Conservation (phyloP, 2,797 vertebrate genomes). For the Rhinogobio ventralis region DNA sequence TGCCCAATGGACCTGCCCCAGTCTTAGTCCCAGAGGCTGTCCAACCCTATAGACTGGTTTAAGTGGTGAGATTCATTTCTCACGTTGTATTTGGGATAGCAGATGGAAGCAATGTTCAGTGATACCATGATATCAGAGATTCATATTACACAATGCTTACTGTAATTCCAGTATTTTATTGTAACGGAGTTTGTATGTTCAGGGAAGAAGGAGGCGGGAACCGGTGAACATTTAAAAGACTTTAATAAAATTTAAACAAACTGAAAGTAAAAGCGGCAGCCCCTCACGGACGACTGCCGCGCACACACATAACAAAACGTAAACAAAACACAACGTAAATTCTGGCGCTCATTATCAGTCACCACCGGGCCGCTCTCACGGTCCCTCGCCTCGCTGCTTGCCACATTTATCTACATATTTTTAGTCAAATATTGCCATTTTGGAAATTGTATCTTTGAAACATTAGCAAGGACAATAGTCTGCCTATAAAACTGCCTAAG, state of each 20-base stretch:
- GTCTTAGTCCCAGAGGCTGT: neutral
- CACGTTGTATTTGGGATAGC: conserved; percentile 66
- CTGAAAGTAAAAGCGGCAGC: too few relatives aligned
- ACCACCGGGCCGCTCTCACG: too few relatives aligned
- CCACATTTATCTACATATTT: too few relatives aligned
- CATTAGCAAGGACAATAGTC: conserved; percentile 66
- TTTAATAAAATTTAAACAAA: too few relatives aligned
- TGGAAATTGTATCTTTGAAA: conserved; percentile 60
- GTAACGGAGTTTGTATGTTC: too few relatives aligned
- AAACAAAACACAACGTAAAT: too few relatives aligned
- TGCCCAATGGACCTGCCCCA: neutral
- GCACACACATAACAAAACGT: too few relatives aligned
- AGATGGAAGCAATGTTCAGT: conserved; percentile 67
- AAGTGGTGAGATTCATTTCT: conserved; percentile 50
- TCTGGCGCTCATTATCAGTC: too few relatives aligned
- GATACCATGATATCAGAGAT: neutral
- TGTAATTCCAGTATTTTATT: neutral
- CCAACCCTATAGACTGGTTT: conserved; percentile 7
- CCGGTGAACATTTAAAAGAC: too few relatives aligned
- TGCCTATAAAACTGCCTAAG: conserved; percentile 70
- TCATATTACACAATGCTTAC: neutral
- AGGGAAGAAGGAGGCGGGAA: too few relatives aligned
- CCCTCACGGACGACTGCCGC: too few relatives aligned
- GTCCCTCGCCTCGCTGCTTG: too few relatives aligned
- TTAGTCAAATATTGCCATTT: conserved; percentile 66